Evolutionary conservation across 2,113 vertebrate genomes (phyloP).

Genomic region (Thymallus thymallus): DNA sequence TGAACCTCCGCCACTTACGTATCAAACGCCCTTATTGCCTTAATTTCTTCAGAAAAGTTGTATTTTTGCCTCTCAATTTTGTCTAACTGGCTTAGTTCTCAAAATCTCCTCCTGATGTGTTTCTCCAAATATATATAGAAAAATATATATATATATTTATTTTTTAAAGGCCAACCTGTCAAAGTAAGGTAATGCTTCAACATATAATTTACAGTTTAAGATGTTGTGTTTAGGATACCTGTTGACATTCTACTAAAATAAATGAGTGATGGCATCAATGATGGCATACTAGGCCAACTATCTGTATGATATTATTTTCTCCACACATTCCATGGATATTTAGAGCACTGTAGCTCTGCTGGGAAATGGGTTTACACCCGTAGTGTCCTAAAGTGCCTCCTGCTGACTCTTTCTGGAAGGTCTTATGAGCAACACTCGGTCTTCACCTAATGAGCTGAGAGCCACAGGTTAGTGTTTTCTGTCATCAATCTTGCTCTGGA

Average conservation of each 20-base stretch:
- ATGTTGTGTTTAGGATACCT: background rate
- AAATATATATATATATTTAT: background rate
- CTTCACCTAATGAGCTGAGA: background rate
- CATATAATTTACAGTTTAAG: background rate
- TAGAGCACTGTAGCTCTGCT: background rate
- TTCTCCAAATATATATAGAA: background rate
- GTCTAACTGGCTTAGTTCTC: background rate
- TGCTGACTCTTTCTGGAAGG: background rate
- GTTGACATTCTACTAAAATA: background rate
- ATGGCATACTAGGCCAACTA: background rate
- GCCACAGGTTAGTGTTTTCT: no score
- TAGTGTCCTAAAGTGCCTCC: background rate
- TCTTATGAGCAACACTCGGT: background rate
- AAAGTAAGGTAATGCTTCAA: background rate
- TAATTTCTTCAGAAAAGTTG: no score
- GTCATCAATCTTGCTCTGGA: no score
- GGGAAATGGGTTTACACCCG: slow-evolving; percentile 1
- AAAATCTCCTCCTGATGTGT: background rate
- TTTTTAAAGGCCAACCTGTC: background rate
- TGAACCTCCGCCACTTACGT: no score
- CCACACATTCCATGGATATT: background rate
- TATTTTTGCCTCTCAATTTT: background rate
- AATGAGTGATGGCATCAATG: background rate
- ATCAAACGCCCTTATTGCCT: no score
- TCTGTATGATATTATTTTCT: background rate